Conservation (phyloP, 2,797 vertebrate genomes). For the Cuculus canorus region DNA sequence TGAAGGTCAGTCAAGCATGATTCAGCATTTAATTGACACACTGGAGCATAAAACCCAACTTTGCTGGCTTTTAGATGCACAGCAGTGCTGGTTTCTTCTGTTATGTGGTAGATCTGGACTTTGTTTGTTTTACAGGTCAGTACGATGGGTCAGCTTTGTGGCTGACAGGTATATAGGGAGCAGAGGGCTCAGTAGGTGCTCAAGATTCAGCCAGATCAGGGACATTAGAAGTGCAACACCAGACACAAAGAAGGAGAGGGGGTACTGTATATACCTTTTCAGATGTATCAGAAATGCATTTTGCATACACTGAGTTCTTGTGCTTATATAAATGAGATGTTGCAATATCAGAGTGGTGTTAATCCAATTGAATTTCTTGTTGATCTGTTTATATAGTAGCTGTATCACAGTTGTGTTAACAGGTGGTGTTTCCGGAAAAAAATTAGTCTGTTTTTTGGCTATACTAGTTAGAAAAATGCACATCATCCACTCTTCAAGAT, state of each 20-base stretch:
- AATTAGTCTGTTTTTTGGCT: neutral
- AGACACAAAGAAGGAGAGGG: neutral
- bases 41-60: neutral
- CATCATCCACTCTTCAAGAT: neutral
- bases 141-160: neutral
- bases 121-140: slow-evolving; percentile 51
- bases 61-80: neutral
- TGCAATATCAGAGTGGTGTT: neutral
- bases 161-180: neutral
- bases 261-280: neutral
- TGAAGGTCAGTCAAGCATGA: slow-evolving; percentile 26
- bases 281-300: neutral
- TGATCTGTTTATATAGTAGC: neutral
- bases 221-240: neutral
- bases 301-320: neutral
- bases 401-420: neutral
- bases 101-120: neutral
- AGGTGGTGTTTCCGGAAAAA: neutral
- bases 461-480: neutral
- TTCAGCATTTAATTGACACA: slow-evolving; percentile 23
- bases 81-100: neutral
- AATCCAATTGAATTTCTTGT: neutral
- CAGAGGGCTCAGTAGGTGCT: neutral
- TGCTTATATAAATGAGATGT: neutral
- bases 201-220: neutral